phyloP scores from a whole-genome alignment of 1,140 invertebrate species.

The Drosophila pectinifera region DNA sequence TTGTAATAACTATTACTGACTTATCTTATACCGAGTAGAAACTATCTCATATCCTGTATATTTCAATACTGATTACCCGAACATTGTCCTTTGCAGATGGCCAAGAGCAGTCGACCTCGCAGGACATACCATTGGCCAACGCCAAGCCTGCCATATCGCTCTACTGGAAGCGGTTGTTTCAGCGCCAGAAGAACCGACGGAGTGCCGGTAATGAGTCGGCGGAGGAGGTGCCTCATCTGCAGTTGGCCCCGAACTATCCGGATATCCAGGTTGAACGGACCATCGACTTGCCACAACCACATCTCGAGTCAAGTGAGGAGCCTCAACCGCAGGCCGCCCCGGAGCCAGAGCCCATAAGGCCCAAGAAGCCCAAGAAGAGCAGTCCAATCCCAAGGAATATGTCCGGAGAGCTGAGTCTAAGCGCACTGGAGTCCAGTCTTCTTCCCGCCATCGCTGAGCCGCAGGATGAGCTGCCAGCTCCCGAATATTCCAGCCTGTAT shows the following conservation, averaged over 20 bases:
- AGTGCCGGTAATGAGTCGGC: neutral
- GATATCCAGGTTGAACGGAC: conserved; percentile 5
- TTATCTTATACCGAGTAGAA: too few relatives aligned
- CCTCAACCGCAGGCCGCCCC: neutral
- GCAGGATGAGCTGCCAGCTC: neutral
- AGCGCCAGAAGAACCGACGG: conserved; percentile 45
- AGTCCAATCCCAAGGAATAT: neutral
- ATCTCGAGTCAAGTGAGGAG: neutral
- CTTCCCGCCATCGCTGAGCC: neutral
- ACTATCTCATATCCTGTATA: too few relatives aligned
- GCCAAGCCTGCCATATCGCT: conserved; percentile 49
- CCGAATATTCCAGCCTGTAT: neutral
- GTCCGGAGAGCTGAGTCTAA: neutral
- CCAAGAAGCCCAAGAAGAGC: neutral
- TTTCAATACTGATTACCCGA: too few relatives aligned
- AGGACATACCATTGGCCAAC: conserved; percentile 28
- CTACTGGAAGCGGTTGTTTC: conserved; percentile 66
- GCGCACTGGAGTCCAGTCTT: neutral
- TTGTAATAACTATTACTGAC: too few relatives aligned
- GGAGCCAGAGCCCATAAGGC: neutral
- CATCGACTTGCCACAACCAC: neutral
- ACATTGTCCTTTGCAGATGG: conserved; percentile 16
- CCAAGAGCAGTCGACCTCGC: neutral
- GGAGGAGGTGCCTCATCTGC: conserved; percentile 18
- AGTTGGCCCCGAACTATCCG: conserved; percentile 20